phyloP scores from a whole-genome alignment of 2,888 invertebrate genomes.

The Sarcophaga carnaria region DNA sequence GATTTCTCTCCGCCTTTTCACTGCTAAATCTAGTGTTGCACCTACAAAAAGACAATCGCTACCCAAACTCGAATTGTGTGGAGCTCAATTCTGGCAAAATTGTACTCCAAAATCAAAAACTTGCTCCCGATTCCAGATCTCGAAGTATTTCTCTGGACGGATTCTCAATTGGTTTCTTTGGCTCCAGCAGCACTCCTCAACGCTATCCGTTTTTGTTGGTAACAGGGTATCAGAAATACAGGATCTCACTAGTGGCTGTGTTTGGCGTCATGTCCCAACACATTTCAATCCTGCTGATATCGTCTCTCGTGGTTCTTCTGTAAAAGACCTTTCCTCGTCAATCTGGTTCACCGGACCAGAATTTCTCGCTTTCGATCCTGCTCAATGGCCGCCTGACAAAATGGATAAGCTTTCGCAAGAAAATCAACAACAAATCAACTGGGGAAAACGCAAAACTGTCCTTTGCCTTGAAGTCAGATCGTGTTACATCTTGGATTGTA shows the following conservation, averaged over 20 bases:
- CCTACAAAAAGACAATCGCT: no score
- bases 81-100: constrained; percentile 41
- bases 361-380: not conserved
- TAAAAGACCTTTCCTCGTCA: constrained; percentile 41
- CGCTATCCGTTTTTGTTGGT: constrained; percentile 62
- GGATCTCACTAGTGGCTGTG: constrained; percentile 31
- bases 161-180: constrained; percentile 60
- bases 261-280: constrained; percentile 65
- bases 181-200: constrained; percentile 64
- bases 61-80: constrained; percentile 16
- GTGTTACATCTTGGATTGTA: constrained; percentile 16
- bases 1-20: constrained; percentile 11
- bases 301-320: constrained; percentile 41
- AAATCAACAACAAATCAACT: constrained; percentile 38
- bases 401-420: not conserved
- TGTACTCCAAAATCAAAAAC: not conserved
- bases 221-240: constrained; percentile 67
- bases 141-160: not conserved
- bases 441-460: constrained; percentile 43
- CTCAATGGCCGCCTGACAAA: constrained; percentile 20
- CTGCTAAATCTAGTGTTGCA: constrained; percentile 4
- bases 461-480: not conserved
- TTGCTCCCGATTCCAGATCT: no score
- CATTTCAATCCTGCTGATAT: constrained; percentile 59
- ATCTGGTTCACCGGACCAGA: constrained; percentile 54